These are phyloP conservation scores for Rattus norvegicus DNA, from an alignment of 2,113 vertebrate genomes.

Conservation along the genomic window DNA sequence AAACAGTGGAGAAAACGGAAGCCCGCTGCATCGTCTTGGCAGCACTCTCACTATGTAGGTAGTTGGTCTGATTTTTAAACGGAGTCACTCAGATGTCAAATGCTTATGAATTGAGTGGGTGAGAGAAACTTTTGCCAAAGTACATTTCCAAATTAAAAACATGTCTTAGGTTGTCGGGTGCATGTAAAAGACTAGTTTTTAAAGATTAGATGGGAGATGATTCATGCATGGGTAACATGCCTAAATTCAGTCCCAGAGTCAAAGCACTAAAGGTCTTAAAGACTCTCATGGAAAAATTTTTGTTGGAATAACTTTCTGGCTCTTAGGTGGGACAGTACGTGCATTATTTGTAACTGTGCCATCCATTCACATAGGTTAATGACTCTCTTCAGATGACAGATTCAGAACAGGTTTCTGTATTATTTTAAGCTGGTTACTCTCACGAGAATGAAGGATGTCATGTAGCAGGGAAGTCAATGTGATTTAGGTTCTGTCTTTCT, in stretches of 20 bases:
- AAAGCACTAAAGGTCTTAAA: slow-evolving; percentile 23
- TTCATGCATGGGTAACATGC: not conserved
- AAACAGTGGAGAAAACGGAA: not conserved
- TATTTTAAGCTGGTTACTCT: not conserved
- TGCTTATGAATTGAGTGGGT: not conserved
- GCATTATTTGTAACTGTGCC: not conserved
- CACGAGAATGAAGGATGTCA: not conserved
- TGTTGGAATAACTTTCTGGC: not conserved
- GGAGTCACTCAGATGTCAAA: not conserved
- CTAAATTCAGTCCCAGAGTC: slow-evolving; percentile 6
- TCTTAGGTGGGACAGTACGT: not conserved
- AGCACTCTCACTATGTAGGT: not conserved
- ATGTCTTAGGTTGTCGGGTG: not conserved
- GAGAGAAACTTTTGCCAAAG: not conserved
- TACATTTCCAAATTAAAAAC: slow-evolving; percentile 32
- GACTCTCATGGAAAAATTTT: not conserved
- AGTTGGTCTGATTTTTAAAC: slow-evolving; percentile 20
- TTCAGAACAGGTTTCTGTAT: not conserved
- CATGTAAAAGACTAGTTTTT: not conserved
- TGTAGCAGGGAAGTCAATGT: not conserved
- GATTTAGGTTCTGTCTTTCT: not conserved
- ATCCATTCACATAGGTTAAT: not conserved
- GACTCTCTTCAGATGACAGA: not conserved
- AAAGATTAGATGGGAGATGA: not conserved
- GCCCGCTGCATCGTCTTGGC: not conserved